Evolutionary conservation across 2,888 invertebrate genomes (phyloP).

Genomic region (Urechis unicinctus): DNA sequence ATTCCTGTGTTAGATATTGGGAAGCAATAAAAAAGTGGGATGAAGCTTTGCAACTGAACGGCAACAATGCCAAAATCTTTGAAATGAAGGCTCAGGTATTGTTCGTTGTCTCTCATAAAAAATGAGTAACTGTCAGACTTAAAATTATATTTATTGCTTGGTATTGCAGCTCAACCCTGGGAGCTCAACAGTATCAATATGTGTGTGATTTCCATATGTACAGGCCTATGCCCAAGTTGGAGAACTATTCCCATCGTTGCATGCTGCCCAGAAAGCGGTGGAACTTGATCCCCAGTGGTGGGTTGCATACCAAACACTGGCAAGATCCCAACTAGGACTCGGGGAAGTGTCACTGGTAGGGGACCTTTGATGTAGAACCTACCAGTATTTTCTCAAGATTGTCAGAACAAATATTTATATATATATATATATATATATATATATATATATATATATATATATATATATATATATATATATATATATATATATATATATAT

Average conservation of each 20-base stretch:
- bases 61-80: constrained; percentile 41
- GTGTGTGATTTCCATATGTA: neutral
- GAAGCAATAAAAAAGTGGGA: constrained; percentile 51
- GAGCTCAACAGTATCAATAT: no score
- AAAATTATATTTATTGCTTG: neutral
- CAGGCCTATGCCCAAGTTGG: constrained; percentile 39
- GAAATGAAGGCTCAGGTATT: constrained; percentile 53
- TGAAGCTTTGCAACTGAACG: constrained; percentile 43
- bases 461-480: neutral
- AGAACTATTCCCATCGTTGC: constrained; percentile 42
- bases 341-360: constrained; percentile 45
- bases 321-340: constrained; percentile 45
- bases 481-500: no score
- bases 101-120: neutral
- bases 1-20: constrained; percentile 40
- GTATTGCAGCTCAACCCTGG: no score
- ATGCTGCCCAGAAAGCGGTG: constrained; percentile 42
- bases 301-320: constrained; percentile 50
- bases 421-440: neutral
- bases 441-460: neutral
- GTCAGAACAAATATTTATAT: neutral
- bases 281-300: constrained; percentile 47
- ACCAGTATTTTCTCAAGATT: neutral
- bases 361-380: no score
- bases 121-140: neutral